Percentiles rank a stretch among this genome's conserved stretches.
These are phyloP conservation scores for Phenganax stokvisi DNA, from an alignment of 92 coral and sea anemone genomes.

Conservation along the genomic window DNA sequence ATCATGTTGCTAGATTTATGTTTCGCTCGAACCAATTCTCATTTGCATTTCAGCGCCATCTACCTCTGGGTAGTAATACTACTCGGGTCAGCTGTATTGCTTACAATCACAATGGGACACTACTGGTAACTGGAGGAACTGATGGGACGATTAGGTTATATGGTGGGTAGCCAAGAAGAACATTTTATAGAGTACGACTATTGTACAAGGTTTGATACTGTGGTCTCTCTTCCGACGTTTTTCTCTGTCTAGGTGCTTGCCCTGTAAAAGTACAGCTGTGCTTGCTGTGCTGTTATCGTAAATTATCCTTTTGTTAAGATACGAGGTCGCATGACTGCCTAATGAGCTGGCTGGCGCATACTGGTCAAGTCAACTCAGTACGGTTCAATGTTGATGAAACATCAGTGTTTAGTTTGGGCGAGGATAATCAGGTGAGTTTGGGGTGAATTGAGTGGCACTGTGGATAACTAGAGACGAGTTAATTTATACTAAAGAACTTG, in stretches of 20 bases:
- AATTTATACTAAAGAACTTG: not conserved
- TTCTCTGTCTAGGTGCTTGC: too few species aligned
- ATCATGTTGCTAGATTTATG: too few species aligned
- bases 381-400: conserved; percentile 82
- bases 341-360: conserved; percentile 83
- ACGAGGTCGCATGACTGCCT: conserved; percentile 82
- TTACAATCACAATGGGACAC: conserved; percentile 91
- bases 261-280: too few species aligned
- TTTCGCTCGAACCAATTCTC: not conserved
- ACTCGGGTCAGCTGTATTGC: conserved; percentile 91
- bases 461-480: not conserved
- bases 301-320: conserved; percentile 41
- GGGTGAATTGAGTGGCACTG: not conserved
- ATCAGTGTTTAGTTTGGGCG: conserved; percentile 87
- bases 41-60: conserved; percentile 52
- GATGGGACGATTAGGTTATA: conserved; percentile 91
- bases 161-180: conserved; percentile 48
- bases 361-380: conserved; percentile 45
- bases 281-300: not conserved
- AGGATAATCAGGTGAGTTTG: conserved; percentile 68
- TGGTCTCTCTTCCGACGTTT: too few species aligned
- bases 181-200: too few species aligned
- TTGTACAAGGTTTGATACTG: too few species aligned
- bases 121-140: conserved; percentile 88
- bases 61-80: conserved; percentile 66